These are phyloP conservation scores for Euplagia quadripunctaria DNA, from an alignment of 2,888 invertebrate species.

Conservation along the genomic window DNA sequence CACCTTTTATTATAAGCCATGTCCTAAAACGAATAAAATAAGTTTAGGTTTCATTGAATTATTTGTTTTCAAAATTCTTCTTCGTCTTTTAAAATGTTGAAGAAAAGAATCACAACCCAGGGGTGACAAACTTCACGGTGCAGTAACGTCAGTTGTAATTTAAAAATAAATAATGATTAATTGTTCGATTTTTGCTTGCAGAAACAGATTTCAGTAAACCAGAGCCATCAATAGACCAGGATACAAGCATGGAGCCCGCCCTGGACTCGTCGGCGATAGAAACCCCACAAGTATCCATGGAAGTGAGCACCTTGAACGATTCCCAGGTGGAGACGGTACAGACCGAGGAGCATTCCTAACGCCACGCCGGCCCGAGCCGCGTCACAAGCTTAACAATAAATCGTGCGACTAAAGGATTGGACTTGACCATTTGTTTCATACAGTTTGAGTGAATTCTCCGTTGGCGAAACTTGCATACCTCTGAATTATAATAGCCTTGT, in stretches of 20 bases:
- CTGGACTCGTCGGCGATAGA: constrained; percentile 16
- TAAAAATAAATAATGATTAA: too few relatives aligned
- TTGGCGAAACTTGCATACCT: background rate
- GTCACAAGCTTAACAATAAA: constrained; percentile 13
- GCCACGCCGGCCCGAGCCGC: constrained; percentile 7
- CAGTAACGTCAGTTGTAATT: too few relatives aligned
- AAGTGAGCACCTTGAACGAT: constrained; percentile 3
- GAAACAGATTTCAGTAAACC: constrained; percentile 28
- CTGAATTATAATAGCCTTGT: background rate
- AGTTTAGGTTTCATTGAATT: too few relatives aligned
- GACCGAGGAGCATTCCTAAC: constrained; percentile 58
- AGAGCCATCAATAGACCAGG: constrained; percentile 21
- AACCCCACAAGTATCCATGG: constrained; percentile 6
- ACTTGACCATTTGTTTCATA: constrained; percentile 12
- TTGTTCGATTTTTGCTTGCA: background rate
- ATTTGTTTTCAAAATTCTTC: background rate
- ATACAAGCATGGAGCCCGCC: constrained; percentile 19
- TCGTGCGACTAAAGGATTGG: constrained; percentile 16
- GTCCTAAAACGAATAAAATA: too few relatives aligned
- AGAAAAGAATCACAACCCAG: background rate
- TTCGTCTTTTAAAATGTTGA: background rate
- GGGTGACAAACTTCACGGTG: too few relatives aligned
- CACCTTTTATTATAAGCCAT: too few relatives aligned
- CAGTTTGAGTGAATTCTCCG: background rate
- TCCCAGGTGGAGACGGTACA: constrained; percentile 2